Evolutionary conservation across 2,113 vertebrate genomes (phyloP).

Genomic region (Tursiops truncatus): DNA sequence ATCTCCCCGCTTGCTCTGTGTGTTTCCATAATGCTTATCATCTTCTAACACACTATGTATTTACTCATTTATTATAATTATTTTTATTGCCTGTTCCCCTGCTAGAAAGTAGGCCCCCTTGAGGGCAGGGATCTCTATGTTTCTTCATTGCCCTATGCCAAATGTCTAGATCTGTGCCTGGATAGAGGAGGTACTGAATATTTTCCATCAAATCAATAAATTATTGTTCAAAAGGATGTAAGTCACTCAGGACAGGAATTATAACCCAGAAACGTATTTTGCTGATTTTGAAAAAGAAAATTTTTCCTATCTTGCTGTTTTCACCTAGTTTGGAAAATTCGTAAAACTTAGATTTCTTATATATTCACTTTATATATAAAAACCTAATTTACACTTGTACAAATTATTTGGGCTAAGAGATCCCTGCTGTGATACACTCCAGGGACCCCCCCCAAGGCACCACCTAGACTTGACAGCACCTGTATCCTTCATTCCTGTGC

Average conservation of each 20-base stretch:
- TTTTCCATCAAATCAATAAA: neutral
- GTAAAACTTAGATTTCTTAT: neutral
- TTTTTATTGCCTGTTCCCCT: neutral
- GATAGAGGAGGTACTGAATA: neutral
- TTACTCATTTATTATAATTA: neutral
- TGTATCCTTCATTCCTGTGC: neutral
- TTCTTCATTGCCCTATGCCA: neutral
- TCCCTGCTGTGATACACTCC: neutral
- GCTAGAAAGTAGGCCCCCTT: neutral
- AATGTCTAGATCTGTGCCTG: neutral
- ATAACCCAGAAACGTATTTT: neutral
- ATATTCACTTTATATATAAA: neutral
- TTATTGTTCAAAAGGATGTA: neutral
- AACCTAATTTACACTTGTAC: neutral
- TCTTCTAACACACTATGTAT: neutral
- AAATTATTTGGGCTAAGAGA: neutral
- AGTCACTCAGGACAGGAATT: neutral
- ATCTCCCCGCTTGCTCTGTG: neutral
- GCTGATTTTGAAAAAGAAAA: neutral
- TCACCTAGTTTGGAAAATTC: neutral
- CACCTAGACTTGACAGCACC: neutral
- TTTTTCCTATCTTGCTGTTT: neutral
- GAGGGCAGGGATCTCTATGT: neutral
- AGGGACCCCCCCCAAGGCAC: neutral
- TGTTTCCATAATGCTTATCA: neutral